Evolutionary conservation across 2,113 vertebrate genomes (phyloP).

Genomic region (Desmodus rotundus): DNA sequence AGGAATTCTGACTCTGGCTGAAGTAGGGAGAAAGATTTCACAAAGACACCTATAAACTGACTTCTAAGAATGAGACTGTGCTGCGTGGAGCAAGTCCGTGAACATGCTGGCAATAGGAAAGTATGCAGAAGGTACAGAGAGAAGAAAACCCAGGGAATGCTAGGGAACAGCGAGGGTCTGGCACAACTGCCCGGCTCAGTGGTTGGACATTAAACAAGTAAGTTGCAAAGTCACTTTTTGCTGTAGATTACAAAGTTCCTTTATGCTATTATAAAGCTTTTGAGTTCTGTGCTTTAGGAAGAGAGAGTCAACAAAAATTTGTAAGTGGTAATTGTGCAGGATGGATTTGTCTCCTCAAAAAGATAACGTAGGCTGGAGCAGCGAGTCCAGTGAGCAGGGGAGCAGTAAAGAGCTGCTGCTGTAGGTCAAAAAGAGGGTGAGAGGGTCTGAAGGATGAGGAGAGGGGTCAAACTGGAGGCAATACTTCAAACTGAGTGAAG

Average conservation of each 20-base stretch:
- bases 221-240: background rate
- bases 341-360: background rate
- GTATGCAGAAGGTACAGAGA: background rate
- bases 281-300: background rate
- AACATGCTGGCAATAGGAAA: background rate
- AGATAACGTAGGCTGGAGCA: background rate
- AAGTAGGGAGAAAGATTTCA: background rate
- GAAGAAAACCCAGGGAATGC: background rate
- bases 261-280: background rate
- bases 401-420: background rate
- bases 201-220: background rate
- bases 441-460: background rate
- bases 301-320: background rate
- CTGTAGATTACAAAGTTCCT: background rate
- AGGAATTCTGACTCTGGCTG: background rate
- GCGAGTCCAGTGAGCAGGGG: background rate
- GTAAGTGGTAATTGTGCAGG: background rate
- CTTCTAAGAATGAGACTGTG: background rate
- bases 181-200: rapidly evolving
- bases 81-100: background rate
- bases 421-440: background rate
- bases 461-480: background rate
- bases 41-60: background rate
- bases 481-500: background rate
- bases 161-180: background rate